These are phyloP conservation scores for Ceratosolen solmsi DNA, from an alignment of 1,140 invertebrate genomes.

Conservation along the genomic window DNA sequence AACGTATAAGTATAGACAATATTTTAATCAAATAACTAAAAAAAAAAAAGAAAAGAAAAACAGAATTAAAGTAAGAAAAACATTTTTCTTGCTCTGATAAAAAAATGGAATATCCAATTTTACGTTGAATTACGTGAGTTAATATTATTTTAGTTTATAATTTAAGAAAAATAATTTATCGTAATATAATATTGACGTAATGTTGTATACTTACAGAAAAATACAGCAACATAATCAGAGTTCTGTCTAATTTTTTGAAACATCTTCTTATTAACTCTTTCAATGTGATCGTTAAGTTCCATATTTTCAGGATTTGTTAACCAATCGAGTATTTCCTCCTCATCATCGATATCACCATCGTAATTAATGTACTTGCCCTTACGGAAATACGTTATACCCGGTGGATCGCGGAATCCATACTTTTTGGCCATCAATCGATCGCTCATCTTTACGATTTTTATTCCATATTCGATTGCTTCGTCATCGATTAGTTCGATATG, in stretches of 20 bases:
- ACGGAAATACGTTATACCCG: constrained; percentile 92
- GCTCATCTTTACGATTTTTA: constrained; percentile 91
- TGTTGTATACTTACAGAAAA: constrained; percentile 91
- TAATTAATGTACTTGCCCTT: constrained; percentile 93
- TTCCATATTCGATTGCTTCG: constrained; percentile 92
- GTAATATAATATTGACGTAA: too few species aligned
- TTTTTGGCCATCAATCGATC: constrained; percentile 95
- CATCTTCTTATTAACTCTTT: constrained; percentile 94
- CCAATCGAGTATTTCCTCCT: constrained; percentile 95
- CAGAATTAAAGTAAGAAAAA: too few species aligned
- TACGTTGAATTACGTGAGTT: too few species aligned
- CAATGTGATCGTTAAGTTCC: constrained; percentile 94
- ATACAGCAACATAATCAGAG: constrained; percentile 93
- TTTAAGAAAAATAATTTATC: too few species aligned
- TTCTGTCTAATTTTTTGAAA: constrained; percentile 92
- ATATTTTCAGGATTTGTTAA: constrained; percentile 94
- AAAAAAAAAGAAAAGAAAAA: too few species aligned
- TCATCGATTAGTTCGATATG: constrained; percentile 94
- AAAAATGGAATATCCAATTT: too few species aligned
- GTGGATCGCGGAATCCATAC: constrained; percentile 90
- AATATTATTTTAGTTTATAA: too few species aligned
- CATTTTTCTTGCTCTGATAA: too few species aligned
- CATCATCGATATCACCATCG: constrained; percentile 93
- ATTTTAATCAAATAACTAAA: too few species aligned
- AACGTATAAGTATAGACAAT: too few species aligned